phyloP scores from a whole-genome alignment of 2,797 vertebrate genomes.

The Malurus splendens region DNA sequence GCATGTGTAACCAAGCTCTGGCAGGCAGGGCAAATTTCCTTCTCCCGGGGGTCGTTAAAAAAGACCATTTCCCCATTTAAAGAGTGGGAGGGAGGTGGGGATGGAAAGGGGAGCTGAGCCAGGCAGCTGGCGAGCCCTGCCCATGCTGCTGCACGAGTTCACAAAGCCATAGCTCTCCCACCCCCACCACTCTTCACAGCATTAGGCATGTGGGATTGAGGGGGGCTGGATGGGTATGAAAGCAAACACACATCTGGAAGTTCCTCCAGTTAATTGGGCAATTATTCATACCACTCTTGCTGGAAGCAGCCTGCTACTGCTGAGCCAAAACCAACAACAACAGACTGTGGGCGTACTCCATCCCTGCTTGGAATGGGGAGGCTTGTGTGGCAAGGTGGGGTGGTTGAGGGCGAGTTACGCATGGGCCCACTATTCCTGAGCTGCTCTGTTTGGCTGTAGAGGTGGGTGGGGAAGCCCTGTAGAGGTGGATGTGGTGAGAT shows the following conservation, averaged over 20 bases:
- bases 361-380: not conserved
- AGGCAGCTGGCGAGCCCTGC: not conserved
- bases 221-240: slow-evolving; percentile 53
- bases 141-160: not conserved
- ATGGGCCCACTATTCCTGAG: not conserved
- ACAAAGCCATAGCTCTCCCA: not conserved
- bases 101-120: not conserved
- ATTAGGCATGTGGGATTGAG: slow-evolving; percentile 37
- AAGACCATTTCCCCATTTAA: slow-evolving; percentile 55
- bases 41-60: slow-evolving; percentile 48
- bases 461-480: not conserved
- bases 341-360: not conserved
- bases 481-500: not conserved
- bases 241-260: slow-evolving; percentile 67
- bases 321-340: slow-evolving; percentile 60
- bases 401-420: not conserved
- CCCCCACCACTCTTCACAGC: not conserved
- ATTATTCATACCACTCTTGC: slow-evolving; percentile 64
- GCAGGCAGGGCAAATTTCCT: slow-evolving; percentile 34
- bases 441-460: not conserved
- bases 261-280: slow-evolving; percentile 68
- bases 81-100: slow-evolving; percentile 13
- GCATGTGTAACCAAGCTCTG: slow-evolving; percentile 14
- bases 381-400: not conserved
- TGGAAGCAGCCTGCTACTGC: slow-evolving; percentile 54